These are phyloP conservation scores for Sphaerolaimus hirsutus DNA, from an alignment of 2,888 invertebrate species.

Conservation along the genomic window DNA sequence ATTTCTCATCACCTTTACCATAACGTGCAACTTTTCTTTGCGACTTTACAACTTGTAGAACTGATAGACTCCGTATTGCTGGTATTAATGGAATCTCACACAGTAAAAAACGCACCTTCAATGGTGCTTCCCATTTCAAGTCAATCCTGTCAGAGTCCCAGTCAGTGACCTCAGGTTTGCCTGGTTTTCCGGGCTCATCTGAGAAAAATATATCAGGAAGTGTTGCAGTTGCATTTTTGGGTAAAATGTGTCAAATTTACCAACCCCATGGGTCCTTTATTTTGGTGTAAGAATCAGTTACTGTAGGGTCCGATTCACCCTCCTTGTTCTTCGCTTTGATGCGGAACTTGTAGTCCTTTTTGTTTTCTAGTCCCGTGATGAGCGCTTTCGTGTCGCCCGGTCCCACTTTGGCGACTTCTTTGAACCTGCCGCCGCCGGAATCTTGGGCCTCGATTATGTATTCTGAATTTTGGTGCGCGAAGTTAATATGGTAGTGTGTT, in stretches of 20 bases:
- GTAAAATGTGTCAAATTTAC: neutral
- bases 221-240: no score
- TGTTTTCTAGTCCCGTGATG: slow-evolving; percentile 57
- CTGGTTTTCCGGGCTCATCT: slow-evolving; percentile 66
- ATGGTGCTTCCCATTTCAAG: slow-evolving; percentile 63
- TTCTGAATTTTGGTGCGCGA: slow-evolving; percentile 26
- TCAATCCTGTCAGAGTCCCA: slow-evolving; percentile 86
- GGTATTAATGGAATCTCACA: no score
- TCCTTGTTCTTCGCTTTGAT: slow-evolving; percentile 83
- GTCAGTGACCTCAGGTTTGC: slow-evolving; percentile 62
- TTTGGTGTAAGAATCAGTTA: slow-evolving; percentile 52
- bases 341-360: slow-evolving; percentile 31
- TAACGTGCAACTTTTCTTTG: no score
- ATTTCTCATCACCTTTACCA: no score
- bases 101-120: no score
- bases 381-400: slow-evolving; percentile 33
- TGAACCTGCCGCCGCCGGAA: slow-evolving; percentile 44
- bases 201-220: neutral
- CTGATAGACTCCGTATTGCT: no score
- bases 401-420: slow-evolving; percentile 50
- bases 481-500: no score
- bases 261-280: slow-evolving; percentile 66
- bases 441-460: slow-evolving; percentile 93
- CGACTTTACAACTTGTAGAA: no score
- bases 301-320: slow-evolving; percentile 69